A percentile compares a stretch with the other conserved stretches of the same genome.
These are phyloP conservation scores for Cosmopolites sordidus DNA, from an alignment of 2,888 invertebrate species.

Conservation along the genomic window DNA sequence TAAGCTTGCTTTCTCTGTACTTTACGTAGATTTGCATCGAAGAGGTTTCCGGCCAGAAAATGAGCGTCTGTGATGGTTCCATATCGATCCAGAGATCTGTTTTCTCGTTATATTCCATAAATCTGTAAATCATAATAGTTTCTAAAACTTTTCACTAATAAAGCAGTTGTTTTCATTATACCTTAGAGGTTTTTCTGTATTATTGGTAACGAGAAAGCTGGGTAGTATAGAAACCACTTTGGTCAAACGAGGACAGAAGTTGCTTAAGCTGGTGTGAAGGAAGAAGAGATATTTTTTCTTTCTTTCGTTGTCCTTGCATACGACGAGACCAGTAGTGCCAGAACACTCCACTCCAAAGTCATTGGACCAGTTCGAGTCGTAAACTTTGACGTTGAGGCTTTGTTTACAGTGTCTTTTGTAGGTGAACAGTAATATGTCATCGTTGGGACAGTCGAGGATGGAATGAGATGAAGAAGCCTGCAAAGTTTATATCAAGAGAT, in stretches of 20 bases:
- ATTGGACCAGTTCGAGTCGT: slow-evolving; percentile 63
- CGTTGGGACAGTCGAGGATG: slow-evolving; percentile 53
- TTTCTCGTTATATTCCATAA: slow-evolving; percentile 82
- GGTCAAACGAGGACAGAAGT: slow-evolving; percentile 68
- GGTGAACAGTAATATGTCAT: slow-evolving; percentile 68
- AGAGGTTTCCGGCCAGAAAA: slow-evolving; percentile 80
- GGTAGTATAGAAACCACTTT: slow-evolving; percentile 76
- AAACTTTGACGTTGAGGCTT: slow-evolving; percentile 54
- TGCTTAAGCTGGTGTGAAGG: slow-evolving; percentile 63
- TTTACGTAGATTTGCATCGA: slow-evolving; percentile 78
- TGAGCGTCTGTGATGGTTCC: slow-evolving; percentile 61
- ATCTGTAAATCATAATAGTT: slow-evolving; percentile 50
- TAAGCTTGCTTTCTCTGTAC: slow-evolving; percentile 68
- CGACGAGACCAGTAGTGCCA: slow-evolving; percentile 70
- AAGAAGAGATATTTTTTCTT: slow-evolving; percentile 69
- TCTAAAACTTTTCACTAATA: background rate
- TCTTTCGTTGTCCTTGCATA: slow-evolving; percentile 67
- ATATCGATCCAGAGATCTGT: slow-evolving; percentile 81
- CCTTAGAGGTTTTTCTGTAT: slow-evolving; percentile 55
- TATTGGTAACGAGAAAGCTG: slow-evolving; percentile 73
- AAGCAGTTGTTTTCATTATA: too few species aligned
- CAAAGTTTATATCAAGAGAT: slow-evolving; percentile 16
- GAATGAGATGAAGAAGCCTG: slow-evolving; percentile 62
- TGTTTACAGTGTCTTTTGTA: slow-evolving; percentile 54
- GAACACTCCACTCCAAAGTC: slow-evolving; percentile 65